These are phyloP conservation scores for Holacanthella duospinosa DNA, from an alignment of 2,888 invertebrate genomes.

Conservation along the genomic window DNA sequence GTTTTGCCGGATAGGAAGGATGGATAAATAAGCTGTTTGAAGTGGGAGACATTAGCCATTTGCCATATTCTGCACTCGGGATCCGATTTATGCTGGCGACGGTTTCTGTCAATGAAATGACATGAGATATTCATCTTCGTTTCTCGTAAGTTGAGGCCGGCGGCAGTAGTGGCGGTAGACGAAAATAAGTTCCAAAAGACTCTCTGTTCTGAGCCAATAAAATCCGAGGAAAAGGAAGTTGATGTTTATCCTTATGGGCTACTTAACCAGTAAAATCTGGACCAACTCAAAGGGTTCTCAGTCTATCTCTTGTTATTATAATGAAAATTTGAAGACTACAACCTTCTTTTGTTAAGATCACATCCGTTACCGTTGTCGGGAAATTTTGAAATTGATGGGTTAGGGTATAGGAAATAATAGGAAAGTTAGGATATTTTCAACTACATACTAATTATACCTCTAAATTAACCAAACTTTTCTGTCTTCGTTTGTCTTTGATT, in stretches of 20 bases:
- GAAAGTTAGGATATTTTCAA: not conserved
- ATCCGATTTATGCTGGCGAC: not conserved
- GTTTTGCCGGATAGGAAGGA: no score
- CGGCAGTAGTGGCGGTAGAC: not conserved
- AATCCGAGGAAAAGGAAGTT: conserved; percentile 4
- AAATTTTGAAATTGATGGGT: not conserved
- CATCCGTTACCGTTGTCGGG: not conserved
- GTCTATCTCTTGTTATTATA: conserved; percentile 3
- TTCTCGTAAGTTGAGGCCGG: not conserved
- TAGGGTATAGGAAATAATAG: no score
- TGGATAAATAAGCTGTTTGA: not conserved
- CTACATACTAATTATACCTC: not conserved
- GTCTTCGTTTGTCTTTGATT: not conserved
- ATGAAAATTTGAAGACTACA: not conserved
- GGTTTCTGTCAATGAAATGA: not conserved
- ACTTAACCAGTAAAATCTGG: not conserved
- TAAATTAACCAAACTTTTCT: not conserved
- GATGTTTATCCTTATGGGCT: conserved; percentile 1
- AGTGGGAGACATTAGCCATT: not conserved
- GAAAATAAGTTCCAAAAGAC: not conserved
- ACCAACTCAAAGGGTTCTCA: not conserved
- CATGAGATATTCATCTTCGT: conserved; percentile 2
- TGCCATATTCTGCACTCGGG: not conserved
- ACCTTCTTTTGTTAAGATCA: not conserved
- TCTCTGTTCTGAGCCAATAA: not conserved